These are phyloP conservation scores for Cherax quadricarinatus DNA, from an alignment of 1,140 invertebrate genomes.

Conservation along the genomic window DNA sequence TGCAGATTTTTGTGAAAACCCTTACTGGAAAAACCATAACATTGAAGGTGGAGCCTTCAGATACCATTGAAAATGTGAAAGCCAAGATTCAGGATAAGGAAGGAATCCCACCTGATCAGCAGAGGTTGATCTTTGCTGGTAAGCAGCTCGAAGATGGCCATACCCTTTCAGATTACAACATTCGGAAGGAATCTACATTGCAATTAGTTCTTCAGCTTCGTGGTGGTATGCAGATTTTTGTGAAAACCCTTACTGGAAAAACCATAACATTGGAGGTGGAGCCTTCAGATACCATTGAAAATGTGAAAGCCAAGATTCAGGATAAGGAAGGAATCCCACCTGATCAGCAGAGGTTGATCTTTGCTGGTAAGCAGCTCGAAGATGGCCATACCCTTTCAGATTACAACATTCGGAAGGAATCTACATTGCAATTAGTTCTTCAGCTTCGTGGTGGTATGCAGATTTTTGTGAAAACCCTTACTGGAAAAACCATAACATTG, in stretches of 20 bases:
- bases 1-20: slow-evolving; percentile 25
- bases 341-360: slow-evolving; percentile 35
- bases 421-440: no score
- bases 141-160: slow-evolving; percentile 29
- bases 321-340: slow-evolving; percentile 35
- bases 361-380: slow-evolving; percentile 34
- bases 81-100: slow-evolving; percentile 40
- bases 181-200: slow-evolving; percentile 28
- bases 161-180: slow-evolving; percentile 27
- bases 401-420: no score
- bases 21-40: slow-evolving; percentile 33
- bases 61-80: slow-evolving; percentile 31
- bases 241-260: slow-evolving; percentile 26
- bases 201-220: slow-evolving; percentile 10
- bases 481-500: no score
- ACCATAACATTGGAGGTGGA: slow-evolving; percentile 30
- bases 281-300: slow-evolving; percentile 28
- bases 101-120: slow-evolving; percentile 27
- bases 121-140: slow-evolving; percentile 41
- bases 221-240: slow-evolving; percentile 33
- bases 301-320: slow-evolving; percentile 31
- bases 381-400: slow-evolving; percentile 30
- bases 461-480: no score
- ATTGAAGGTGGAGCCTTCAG: background rate
- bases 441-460: no score